These are phyloP conservation scores for Catocala sponsa DNA, from an alignment of 2,888 invertebrate genomes.

Conservation along the genomic window DNA sequence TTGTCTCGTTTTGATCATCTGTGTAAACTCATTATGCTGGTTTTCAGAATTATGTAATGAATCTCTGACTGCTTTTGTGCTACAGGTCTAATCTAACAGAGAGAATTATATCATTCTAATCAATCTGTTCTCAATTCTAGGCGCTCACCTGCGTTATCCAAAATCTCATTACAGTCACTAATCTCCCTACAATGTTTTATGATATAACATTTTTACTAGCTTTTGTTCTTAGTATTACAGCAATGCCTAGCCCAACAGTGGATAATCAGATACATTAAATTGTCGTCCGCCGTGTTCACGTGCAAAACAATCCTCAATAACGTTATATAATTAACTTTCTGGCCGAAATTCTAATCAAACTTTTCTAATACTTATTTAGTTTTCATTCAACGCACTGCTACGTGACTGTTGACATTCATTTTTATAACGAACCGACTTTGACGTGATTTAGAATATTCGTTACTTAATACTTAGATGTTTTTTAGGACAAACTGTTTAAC, in stretches of 20 bases:
- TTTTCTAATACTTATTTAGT: slow-evolving; percentile 14
- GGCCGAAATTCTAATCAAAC: slow-evolving; percentile 14
- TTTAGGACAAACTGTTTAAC: slow-evolving; percentile 31
- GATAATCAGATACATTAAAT: background rate
- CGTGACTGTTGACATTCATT: slow-evolving; percentile 23
- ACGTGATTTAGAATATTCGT: slow-evolving; percentile 33
- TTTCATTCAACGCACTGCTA: slow-evolving; percentile 15
- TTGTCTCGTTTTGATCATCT: slow-evolving; percentile 15
- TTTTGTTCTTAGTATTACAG: slow-evolving; percentile 1
- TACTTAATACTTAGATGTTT: slow-evolving; percentile 23
- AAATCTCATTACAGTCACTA: background rate
- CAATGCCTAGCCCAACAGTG: background rate
- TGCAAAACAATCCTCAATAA: slow-evolving; percentile 6
- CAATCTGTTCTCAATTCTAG: background rate
- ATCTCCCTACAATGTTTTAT: background rate
- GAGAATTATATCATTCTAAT: background rate
- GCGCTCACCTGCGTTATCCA: background rate
- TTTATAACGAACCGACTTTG: slow-evolving; percentile 32
- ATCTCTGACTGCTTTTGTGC: slow-evolving; percentile 5
- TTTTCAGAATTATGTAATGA: slow-evolving; percentile 11
- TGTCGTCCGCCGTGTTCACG: background rate
- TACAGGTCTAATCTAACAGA: background rate
- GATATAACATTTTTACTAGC: background rate
- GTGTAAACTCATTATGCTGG: slow-evolving; percentile 17
- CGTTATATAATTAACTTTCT: slow-evolving; percentile 15